Conservation (phyloP, 2,888 invertebrate species). For the Falcaria lacertinaria region DNA sequence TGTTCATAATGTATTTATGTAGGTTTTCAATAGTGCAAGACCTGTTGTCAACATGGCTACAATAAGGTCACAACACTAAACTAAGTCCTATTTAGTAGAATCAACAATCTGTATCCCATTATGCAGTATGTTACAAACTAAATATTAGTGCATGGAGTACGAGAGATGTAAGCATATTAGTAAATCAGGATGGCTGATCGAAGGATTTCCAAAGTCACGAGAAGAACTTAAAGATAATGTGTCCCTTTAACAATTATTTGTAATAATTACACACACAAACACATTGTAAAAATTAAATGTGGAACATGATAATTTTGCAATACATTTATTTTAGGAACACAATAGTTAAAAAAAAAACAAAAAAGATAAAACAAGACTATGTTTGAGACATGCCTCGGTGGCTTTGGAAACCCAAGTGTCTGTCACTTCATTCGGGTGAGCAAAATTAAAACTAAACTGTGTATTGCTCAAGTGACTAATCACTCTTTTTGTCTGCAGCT, state of each 20-base stretch:
- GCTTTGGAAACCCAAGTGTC: conserved; percentile 64
- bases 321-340: conserved; percentile 61
- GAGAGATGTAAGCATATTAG: conserved; percentile 42
- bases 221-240: conserved; percentile 29
- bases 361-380: conserved; percentile 14
- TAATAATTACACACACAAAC: conserved; percentile 32
- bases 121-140: conserved; percentile 45
- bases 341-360: conserved; percentile 45
- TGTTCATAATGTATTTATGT: conserved; percentile 41
- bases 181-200: conserved; percentile 35
- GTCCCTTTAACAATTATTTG: conserved; percentile 37
- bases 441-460: conserved; percentile 68
- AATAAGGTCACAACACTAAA: conserved; percentile 50
- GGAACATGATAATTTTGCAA: conserved; percentile 41
- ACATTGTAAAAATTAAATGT: conserved; percentile 37
- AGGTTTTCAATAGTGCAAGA: conserved; percentile 22
- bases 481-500: conserved; percentile 71
- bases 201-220: conserved; percentile 64
- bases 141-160: conserved; percentile 35
- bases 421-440: conserved; percentile 60
- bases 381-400: conserved; percentile 58
- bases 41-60: conserved; percentile 43
- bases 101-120: conserved; percentile 38
- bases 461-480: conserved; percentile 46
- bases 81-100: conserved; percentile 43